Evolutionary conservation across 2,113 vertebrate species (phyloP).

Genomic region (Psilopsiagon aymara): DNA sequence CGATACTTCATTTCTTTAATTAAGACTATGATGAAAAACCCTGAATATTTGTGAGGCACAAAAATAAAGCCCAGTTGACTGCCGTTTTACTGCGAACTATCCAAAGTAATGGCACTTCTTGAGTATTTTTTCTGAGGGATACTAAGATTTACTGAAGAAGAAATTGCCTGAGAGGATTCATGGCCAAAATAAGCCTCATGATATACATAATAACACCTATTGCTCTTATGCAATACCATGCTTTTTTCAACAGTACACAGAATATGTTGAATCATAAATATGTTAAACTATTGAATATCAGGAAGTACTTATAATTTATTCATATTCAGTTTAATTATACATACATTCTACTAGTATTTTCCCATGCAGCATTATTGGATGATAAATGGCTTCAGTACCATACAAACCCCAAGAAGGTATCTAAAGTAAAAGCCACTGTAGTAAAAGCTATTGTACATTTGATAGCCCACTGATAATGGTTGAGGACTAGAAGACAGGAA

Average conservation of each 20-base stretch:
- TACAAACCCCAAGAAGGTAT: background rate
- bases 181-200: background rate
- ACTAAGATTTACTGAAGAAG: background rate
- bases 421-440: background rate
- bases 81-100: background rate
- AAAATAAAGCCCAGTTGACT: background rate
- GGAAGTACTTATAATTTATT: background rate
- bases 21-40: background rate
- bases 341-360: background rate
- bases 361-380: background rate
- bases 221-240: background rate
- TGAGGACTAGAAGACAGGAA: background rate
- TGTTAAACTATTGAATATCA: background rate
- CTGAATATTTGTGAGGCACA: background rate
- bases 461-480: background rate
- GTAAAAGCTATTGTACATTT: background rate
- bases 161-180: background rate
- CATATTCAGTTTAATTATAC: background rate
- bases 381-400: background rate
- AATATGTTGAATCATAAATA: background rate
- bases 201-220: background rate
- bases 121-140: background rate
- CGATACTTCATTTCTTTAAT: background rate
- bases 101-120: background rate
- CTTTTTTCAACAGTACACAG: background rate